These are phyloP conservation scores for Aurelia sp. DNA, from an alignment of 30 jellyfish, hydroid and myxozoan species.

Conservation along the genomic window DNA sequence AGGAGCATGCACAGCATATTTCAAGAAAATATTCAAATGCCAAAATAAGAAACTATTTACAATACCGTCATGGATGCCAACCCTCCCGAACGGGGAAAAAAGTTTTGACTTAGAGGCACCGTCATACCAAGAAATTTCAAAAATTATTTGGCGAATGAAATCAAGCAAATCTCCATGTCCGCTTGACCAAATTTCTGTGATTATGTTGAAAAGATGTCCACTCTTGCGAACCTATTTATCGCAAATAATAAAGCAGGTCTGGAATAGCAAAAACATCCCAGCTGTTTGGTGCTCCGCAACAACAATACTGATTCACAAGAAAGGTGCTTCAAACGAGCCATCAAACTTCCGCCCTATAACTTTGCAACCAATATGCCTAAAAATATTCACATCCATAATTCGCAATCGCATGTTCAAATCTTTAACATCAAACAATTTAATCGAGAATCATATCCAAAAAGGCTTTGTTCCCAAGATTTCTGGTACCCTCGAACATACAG, in stretches of 20 bases:
- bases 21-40: slow-evolving; percentile 25
- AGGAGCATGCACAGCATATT: slow-evolving; percentile 22
- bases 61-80: slow-evolving; percentile 29
- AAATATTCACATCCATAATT: too few species aligned
- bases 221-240: slow-evolving; percentile 34
- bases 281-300: too few species aligned
- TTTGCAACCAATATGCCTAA: too few species aligned
- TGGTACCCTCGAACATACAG: too few species aligned
- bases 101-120: slow-evolving; percentile 21
- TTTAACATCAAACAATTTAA: too few species aligned
- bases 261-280: too few species aligned
- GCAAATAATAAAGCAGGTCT: neutral
- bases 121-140: slow-evolving; percentile 38
- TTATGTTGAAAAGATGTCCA: slow-evolving; percentile 59
- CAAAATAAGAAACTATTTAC: neutral
- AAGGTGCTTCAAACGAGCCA: too few species aligned
- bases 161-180: slow-evolving; percentile 58
- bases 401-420: too few species aligned
- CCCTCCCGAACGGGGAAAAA: neutral
- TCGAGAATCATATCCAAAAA: too few species aligned
- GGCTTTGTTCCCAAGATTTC: too few species aligned
- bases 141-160: slow-evolving; percentile 12
- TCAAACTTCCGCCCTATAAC: too few species aligned
- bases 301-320: too few species aligned
- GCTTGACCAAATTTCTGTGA: slow-evolving; percentile 45